Base-by-base conservation (phyloP, 2,113 vertebrate species). In the Himantopus leucocephalus region DNA sequence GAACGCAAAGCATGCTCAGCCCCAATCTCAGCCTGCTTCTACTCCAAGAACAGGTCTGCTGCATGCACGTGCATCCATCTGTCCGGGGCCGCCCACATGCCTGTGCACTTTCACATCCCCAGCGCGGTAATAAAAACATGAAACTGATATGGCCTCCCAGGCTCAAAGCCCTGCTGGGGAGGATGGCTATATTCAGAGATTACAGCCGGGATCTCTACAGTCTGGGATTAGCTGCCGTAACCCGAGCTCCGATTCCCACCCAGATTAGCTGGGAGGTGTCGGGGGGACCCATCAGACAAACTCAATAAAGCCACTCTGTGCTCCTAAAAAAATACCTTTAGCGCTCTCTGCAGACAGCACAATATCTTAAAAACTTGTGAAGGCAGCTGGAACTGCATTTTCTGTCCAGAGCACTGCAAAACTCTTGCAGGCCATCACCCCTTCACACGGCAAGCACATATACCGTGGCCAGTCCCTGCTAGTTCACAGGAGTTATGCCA, bases 191-290 rank as follows among this genome's bases (percentile, higher is more conserved):
- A 59, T 34, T 48, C 88, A 39, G 74, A 47, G 81, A 87, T 79
- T 77, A 92, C 87, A 64, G 29, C 75, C 58, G 2, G 79, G 11
- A 72, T 35, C 39, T 50, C 91, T 43, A 5, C 53, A 88, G 90
- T 63, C 94, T 50, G 86, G 81, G 90, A 91, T 74, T 78, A 93
- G 72, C 85, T 35, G 11, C 63, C 60, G 90, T 56, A 96, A 94
- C 78, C 58, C 4, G 50, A 97, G 41, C 60, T 47, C 47, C 0
- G 2, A 21, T 77, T 94, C 90, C 88, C 91, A 88, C 67, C 62
- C 91, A 58, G 92, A 90, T 94, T 43, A 93, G 73, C 71, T 14
- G 8, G 14, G 10, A 84, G 52, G n/a, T 3, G 7, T 4, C 8
- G 18, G 23, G n/a, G 35, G 23, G 82, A 45, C 30, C 32, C 67